Evolutionary conservation across 2,888 invertebrate species (phyloP), one percentile per base, ranked within the genome.

Genomic region (Branchellion lobata): DNA sequence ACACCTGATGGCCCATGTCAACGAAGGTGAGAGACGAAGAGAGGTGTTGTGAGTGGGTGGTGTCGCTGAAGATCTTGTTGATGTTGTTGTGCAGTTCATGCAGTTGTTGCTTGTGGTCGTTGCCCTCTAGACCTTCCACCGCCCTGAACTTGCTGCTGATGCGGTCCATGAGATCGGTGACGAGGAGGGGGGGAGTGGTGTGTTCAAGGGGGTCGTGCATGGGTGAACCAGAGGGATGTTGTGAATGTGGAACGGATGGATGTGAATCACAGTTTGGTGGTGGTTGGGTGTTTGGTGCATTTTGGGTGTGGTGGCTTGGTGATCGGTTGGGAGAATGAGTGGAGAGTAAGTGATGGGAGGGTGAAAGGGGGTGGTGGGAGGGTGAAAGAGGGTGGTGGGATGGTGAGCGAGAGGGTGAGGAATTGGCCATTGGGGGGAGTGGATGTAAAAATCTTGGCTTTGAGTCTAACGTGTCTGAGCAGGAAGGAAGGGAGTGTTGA

Each of bases 231-330:
- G 47, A 14, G 47, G 47, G 18, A 18, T n/a, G n/a, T n/a, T n/a
- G n/a, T n/a, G n/a, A n/a, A n/a, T n/a, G n/a, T n/a, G n/a, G n/a
- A n/a, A n/a, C n/a, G n/a, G n/a, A n/a, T n/a, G n/a, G n/a, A n/a
- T n/a, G n/a, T n/a, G n/a, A n/a, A n/a, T n/a, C n/a, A n/a, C 34
- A 92, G 84, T 24, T 88, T 88, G 83, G 89, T 90, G 84, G 92
- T 91, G 80, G 91, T 87, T 3, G 90, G 89, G 84, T 92, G 91
- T 2, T 92, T 89, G 29, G 92, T 85, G 27, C 92, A 84, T 80
- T 90, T n/a, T n/a, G n/a, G n/a, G n/a, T n/a, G n/a, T n/a, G n/a
- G n/a, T n/a, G n/a, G n/a, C n/a, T n/a, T n/a, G n/a, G n/a, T n/a
- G n/a, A n/a, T n/a, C n/a, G n/a, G n/a, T n/a, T n/a, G n/a, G n/a